Evolutionary conservation across 2,888 invertebrate genomes (phyloP), one percentile per base, ranked within the genome.

Genomic region (Corythucha ciliata): DNA sequence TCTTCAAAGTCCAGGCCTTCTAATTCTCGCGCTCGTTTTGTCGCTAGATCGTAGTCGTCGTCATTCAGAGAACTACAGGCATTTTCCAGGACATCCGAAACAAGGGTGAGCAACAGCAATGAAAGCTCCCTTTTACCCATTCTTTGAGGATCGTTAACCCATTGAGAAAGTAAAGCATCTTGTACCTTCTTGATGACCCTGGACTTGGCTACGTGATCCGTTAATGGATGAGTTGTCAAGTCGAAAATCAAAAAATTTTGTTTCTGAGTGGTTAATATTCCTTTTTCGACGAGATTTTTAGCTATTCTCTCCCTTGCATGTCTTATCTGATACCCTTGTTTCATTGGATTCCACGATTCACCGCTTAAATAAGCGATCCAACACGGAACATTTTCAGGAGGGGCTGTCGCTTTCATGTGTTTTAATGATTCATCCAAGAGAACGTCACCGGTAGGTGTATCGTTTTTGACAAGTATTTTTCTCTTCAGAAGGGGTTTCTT

Each of bases 331-430:
- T 96, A 98, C 64, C 91, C 81, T 62, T 98, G 74, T 71, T 99
- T 98, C 67, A 99, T 74, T 26, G 97, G 97, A 73, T 99, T 99
- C 98, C 98, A 98, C 61, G 97, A 97, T 75, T 97, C 96, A 63
- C 92, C 96, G 73, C 94, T 94, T 47, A 98, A 76, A 73, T 97
- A 98, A 75, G 98, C 97, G 70, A 98, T 93, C 98, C 98, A 98
- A 72, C 89, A 90, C 70, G 94, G 94, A 36, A 97, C 91, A 53
- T 90, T 84, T 74, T 98, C 96, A 52, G 92, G 85, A 34, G 94
- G 93, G 66, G 93, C 88, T 40, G 96, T 97, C 68, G 96, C 96
- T 74, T 93, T 96, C 69, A 98, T 83, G 72, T 96, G 94, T 76
- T 92, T 93, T 62, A 97, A 72, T 48, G 97, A 92, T 73, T 89